Evolutionary conservation across 2,113 vertebrate genomes (phyloP).

Genomic region (Notothenia coriiceps): DNA sequence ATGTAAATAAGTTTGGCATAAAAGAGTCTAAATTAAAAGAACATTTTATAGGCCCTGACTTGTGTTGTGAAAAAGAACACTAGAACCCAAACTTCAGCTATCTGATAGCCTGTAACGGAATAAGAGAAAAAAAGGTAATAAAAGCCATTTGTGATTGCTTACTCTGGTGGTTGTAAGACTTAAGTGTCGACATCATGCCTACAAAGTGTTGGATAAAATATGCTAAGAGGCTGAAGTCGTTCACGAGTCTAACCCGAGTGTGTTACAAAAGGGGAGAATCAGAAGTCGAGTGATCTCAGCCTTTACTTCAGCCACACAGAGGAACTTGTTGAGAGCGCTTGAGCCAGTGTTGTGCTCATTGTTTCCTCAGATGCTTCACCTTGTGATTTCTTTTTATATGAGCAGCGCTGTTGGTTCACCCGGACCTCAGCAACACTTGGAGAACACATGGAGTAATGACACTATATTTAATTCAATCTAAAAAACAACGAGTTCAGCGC

Average conservation of each 20-base stretch:
- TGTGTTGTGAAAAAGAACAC: not conserved
- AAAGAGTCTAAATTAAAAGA: too few species aligned
- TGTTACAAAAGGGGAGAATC: slow-evolving; percentile 55
- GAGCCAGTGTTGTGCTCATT: slow-evolving; percentile 47
- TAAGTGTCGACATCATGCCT: slow-evolving; percentile 18
- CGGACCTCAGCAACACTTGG: slow-evolving; percentile 54
- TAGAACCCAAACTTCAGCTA: not conserved
- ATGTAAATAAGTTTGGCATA: too few species aligned
- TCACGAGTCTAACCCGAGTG: slow-evolving; percentile 58
- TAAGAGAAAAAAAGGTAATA: slow-evolving; percentile 21
- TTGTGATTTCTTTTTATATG: slow-evolving; percentile 58
- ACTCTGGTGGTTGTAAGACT: not conserved
- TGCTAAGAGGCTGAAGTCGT: slow-evolving; percentile 54
- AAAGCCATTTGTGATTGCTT: slow-evolving; percentile 13
- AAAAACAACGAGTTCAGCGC: not conserved
- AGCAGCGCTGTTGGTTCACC: slow-evolving; percentile 59
- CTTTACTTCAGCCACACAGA: slow-evolving; percentile 53
- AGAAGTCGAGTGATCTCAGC: slow-evolving; percentile 71
- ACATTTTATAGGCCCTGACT: not conserved
- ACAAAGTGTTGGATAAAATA: slow-evolving; percentile 46
- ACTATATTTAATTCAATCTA: slow-evolving; percentile 26
- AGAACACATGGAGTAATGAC: slow-evolving; percentile 19
- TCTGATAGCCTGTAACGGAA: slow-evolving; percentile 4
- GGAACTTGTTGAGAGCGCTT: slow-evolving; percentile 61
- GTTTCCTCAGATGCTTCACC: slow-evolving; percentile 60